Conservation (phyloP, 1,140 invertebrate species). For the silkworm (Bombyx mori) region DNA sequence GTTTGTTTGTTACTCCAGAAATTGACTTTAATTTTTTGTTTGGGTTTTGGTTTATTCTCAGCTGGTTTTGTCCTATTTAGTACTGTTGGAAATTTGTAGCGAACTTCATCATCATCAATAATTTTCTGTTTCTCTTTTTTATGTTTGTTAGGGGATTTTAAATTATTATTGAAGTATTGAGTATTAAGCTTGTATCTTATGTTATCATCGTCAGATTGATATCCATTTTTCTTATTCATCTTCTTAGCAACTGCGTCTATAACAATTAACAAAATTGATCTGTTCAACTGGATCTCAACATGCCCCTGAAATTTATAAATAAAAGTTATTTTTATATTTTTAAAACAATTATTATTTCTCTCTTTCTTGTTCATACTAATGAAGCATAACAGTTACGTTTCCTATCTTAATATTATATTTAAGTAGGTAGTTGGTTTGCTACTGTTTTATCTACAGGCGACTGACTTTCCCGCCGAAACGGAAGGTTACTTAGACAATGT, state of each 20-base stretch:
- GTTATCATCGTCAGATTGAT: constrained; percentile 54
- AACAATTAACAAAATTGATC: constrained; percentile 8
- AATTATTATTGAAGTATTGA: constrained; percentile 31
- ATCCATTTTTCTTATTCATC: constrained; percentile 41
- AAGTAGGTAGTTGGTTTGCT: no score
- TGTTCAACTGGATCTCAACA: not conserved
- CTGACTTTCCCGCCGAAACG: no score
- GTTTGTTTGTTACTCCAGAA: constrained; percentile 60
- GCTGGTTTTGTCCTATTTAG: constrained; percentile 26
- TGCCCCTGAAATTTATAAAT: constrained; percentile 2
- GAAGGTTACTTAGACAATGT: no score
- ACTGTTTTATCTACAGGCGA: no score
- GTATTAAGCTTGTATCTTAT: constrained; percentile 54
- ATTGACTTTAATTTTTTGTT: constrained; percentile 61
- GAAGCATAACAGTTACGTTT: not conserved
- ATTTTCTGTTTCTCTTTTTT: constrained; percentile 31
- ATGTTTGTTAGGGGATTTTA: constrained; percentile 20
- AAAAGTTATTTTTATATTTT: not conserved
- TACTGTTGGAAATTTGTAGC: constrained; percentile 47
- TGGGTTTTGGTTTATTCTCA: constrained; percentile 44
- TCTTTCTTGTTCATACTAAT: no score
- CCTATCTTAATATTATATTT: no score
- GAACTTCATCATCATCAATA: constrained; percentile 39
- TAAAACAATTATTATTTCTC: not conserved
- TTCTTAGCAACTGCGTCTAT: constrained; percentile 34